Conservation (phyloP, 2,113 vertebrate species). For the Paradisaea rubra region DNA sequence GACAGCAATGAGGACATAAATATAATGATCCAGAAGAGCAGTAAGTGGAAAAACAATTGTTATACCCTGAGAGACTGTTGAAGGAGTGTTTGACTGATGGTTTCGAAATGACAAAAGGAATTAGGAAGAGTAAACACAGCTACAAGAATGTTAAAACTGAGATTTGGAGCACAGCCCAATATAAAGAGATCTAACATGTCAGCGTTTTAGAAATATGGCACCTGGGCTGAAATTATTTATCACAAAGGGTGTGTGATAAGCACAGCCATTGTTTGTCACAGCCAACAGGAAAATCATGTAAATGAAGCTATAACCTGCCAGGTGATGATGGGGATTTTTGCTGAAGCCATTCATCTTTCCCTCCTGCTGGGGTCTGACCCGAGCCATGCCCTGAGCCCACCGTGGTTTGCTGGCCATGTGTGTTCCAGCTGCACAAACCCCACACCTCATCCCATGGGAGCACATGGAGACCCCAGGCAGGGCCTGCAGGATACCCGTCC, state of each 20-base stretch:
- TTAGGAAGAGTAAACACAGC: conserved; percentile 32
- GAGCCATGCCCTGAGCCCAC: neutral
- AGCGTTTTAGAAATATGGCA: neutral
- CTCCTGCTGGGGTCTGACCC: neutral
- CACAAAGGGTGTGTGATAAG: neutral
- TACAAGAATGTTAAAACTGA: neutral
- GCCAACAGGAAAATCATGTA: neutral
- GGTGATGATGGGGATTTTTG: neutral
- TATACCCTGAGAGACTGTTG: neutral
- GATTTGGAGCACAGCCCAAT: neutral
- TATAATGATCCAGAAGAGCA: conserved; percentile 17
- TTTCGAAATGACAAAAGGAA: conserved; percentile 25
- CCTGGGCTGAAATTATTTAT: conserved; percentile 1
- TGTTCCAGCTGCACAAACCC: neutral
- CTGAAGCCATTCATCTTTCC: neutral
- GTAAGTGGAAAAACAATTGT: conserved; percentile 27
- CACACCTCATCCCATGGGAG: neutral
- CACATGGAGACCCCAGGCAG: neutral
- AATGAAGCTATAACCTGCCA: conserved; percentile 18
- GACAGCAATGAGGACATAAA: conserved; percentile 7
- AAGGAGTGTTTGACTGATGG: conserved; percentile 11
- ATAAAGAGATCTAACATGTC: neutral
- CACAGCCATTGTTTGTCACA: neutral
- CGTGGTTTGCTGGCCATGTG: neutral
- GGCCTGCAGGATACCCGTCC: neutral